Base-by-base conservation (phyloP, 1,140 invertebrate species). In the Macrostomum lignano region DNA sequence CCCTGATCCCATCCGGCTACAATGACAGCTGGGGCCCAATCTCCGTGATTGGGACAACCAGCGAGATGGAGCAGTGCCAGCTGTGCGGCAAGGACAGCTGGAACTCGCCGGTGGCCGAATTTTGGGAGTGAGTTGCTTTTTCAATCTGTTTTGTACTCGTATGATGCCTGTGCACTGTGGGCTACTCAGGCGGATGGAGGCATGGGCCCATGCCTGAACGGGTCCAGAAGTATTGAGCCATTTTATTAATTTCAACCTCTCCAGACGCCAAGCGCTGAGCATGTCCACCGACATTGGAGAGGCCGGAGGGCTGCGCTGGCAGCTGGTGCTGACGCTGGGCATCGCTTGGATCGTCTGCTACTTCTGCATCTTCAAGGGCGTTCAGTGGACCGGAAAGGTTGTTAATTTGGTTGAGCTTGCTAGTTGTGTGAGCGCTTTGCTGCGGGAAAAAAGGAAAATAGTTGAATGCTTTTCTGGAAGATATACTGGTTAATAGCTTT, bases 41-140 rank as follows among this genome's bases (percentile, higher is more conserved):
- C 2, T 1, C 11, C 10, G 5, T 2, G 13, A 15, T 4, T 14
- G 13, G 21, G 17, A 32, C 17, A 25, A 10, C 10, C 14, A 24
- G 21, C 11, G 26, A 10, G 17, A 3, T 55, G 43, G 7, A 51
- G 52, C 36, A n/a, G 5, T 10, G 56, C 53, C 42, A 65, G 59
- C 48, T 61, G 37, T 47, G 64, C 21, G 7, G 38, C 53, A 36
- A 50, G 45, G 35, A 32, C 20, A 17, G 10, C 5, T 32, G 14
- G 9, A 24, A 73, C 42, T 76, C 77, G 0, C 38, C 44, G 0
- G 75, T 78, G 13, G 72, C 75, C 51, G 78, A 88, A 58, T 88
- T 78, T 58, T 88, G 79, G 56, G 72, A 81, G 81, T 86, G 62
- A 71, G 72, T 62, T 21, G 3, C 31, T 24, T 17, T 14, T 7